These are phyloP conservation scores for Patella depressa DNA, from an alignment of 2,888 invertebrate genomes.

Conservation along the genomic window DNA sequence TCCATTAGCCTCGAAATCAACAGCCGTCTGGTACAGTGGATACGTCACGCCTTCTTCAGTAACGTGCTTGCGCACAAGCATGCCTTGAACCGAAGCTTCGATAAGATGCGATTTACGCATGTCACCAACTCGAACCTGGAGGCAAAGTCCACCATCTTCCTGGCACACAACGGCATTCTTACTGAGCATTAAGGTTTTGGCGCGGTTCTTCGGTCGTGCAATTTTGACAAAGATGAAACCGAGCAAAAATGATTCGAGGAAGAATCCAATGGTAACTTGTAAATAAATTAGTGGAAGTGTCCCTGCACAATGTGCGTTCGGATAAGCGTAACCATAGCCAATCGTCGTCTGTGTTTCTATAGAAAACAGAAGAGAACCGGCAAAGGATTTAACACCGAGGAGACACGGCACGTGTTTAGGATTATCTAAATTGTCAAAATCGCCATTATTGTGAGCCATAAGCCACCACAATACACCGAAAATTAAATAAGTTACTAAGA, in stretches of 20 bases:
- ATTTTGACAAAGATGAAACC: conserved; percentile 92
- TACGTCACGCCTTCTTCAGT: conserved; percentile 56
- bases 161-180: conserved; percentile 88
- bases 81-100: conserved; percentile 78
- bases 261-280: conserved; percentile 91
- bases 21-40: conserved; percentile 84
- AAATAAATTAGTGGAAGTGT: conserved; percentile 90
- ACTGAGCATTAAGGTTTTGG: conserved; percentile 93
- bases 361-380: conserved; percentile 93
- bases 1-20: conserved; percentile 90
- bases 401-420: conserved; percentile 70
- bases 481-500: conserved; percentile 86
- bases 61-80: conserved; percentile 52
- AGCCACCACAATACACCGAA: conserved; percentile 77
- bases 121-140: conserved; percentile 51
- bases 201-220: conserved; percentile 93
- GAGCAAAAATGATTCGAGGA: conserved; percentile 79
- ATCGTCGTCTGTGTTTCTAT: conserved; percentile 98
- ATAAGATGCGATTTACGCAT: conserved; percentile 36
- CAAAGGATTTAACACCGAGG: conserved; percentile 86
- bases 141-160: conserved; percentile 68
- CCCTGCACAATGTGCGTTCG: conserved; percentile 92
- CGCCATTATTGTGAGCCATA: conserved; percentile 68
- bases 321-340: conserved; percentile 87
- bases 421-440: conserved; percentile 61